Evolutionary conservation across 2,113 vertebrate genomes (phyloP).

Genomic region (Poecilia latipinna): DNA sequence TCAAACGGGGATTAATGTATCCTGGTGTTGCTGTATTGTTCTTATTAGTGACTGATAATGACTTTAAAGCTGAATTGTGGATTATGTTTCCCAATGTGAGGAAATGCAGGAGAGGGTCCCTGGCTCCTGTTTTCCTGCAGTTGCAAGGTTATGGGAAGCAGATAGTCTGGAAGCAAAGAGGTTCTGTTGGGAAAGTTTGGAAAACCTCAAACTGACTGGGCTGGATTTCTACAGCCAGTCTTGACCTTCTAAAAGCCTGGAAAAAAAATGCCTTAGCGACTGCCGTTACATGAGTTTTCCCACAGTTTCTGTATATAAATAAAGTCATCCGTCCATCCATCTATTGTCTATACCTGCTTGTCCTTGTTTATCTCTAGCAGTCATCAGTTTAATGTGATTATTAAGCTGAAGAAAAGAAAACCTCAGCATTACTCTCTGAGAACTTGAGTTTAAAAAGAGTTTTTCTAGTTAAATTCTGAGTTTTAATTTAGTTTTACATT

Average conservation of each 20-base stretch:
- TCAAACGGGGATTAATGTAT: conserved; percentile 77
- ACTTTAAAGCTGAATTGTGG: conserved; percentile 53
- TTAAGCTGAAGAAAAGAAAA: too few species aligned
- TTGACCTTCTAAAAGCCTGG: not conserved
- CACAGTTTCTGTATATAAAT: not conserved
- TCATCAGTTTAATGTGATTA: not conserved
- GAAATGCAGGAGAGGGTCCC: conserved; percentile 55
- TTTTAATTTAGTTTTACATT: too few species aligned
- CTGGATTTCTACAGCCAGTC: not conserved
- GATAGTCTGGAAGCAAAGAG: conserved; percentile 11
- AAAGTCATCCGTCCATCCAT: not conserved
- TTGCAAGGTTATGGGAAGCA: conserved; percentile 54
- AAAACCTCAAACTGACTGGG: not conserved
- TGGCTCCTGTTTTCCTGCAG: conserved; percentile 70
- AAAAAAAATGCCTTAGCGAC: not conserved
- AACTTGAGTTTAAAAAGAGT: not conserved
- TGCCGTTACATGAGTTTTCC: not conserved
- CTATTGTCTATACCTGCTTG: not conserved
- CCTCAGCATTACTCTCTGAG: not conserved
- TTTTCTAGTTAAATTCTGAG: not conserved
- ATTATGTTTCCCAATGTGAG: conserved; percentile 53
- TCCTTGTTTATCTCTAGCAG: not conserved
- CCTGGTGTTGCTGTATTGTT: conserved; percentile 72
- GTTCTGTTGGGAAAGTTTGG: conserved; percentile 8
- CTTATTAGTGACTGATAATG: conserved; percentile 54